Conservation (phyloP, 2,797 vertebrate genomes). For the Siniperca scherzeri region DNA sequence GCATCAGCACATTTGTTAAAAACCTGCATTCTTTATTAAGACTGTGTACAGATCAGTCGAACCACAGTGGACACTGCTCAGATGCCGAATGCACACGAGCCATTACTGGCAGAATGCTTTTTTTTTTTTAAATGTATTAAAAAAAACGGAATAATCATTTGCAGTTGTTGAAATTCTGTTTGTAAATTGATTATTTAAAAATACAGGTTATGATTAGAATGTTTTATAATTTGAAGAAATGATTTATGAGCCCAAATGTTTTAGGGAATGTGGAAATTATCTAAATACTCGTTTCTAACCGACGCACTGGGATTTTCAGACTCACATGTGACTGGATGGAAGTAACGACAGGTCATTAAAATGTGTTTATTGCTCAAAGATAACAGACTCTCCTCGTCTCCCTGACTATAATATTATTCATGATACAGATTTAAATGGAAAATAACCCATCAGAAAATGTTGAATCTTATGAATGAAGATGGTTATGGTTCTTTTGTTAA, state of each 20-base stretch:
- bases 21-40: neutral
- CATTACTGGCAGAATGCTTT: too few relatives aligned
- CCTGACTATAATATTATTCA: neutral
- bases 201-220: neutral
- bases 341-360: neutral
- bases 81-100: neutral
- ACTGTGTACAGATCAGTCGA: neutral
- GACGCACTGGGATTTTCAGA: neutral
- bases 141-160: too few relatives aligned
- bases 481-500: neutral
- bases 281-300: neutral
- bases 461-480: neutral
- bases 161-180: neutral
- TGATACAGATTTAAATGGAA: neutral
- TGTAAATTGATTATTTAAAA: neutral
- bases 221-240: neutral
- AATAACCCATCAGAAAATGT: neutral
- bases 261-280: neutral
- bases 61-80: neutral
- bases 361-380: neutral
- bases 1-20: neutral
- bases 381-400: neutral
- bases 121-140: too few relatives aligned
- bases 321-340: neutral
- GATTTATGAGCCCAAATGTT: neutral